A percentile compares a stretch with the other conserved stretches of the same genome.
These are phyloP conservation scores for Centropyge bicolor DNA, from an alignment of 2,797 vertebrate genomes.

Conservation along the genomic window DNA sequence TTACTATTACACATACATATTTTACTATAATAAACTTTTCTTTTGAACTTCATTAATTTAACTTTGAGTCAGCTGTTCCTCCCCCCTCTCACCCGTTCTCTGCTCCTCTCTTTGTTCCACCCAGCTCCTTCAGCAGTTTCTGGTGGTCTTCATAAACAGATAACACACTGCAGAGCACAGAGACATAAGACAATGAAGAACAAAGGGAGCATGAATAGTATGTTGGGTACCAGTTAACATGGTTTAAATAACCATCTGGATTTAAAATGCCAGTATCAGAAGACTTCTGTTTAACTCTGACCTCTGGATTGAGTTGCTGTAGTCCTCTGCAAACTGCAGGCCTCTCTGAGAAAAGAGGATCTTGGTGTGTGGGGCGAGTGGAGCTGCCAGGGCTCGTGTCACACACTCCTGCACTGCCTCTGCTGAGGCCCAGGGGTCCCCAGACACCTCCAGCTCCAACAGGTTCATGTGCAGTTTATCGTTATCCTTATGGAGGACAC, in stretches of 20 bases:
- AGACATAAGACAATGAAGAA: not conserved
- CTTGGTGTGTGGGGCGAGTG: constrained; percentile 86
- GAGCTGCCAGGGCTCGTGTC: constrained; percentile 85
- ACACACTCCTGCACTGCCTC: constrained; percentile 88
- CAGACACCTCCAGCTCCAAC: constrained; percentile 88
- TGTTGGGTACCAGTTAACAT: not conserved
- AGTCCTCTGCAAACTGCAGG: constrained; percentile 90
- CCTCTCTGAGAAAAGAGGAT: constrained; percentile 88
- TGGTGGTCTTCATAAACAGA: constrained; percentile 89
- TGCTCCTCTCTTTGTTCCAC: constrained; percentile 83
- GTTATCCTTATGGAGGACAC: constrained; percentile 83
- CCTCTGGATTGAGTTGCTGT: constrained; percentile 87
- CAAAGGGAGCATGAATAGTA: not conserved
- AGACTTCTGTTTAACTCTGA: constrained; percentile 56
- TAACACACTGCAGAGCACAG: constrained; percentile 82
- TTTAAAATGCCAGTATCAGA: not conserved
- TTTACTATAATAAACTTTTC: not conserved
- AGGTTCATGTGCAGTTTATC: constrained; percentile 89
- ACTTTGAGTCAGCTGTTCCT: not conserved
- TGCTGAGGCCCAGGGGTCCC: constrained; percentile 81
- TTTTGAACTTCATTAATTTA: not conserved
- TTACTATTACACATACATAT: not conserved
- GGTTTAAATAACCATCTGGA: not conserved
- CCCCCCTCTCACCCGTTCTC: constrained; percentile 85
- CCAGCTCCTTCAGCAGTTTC: constrained; percentile 86